Conservation (phyloP, 2,113 vertebrate species). For the Vanacampus margaritifer region DNA sequence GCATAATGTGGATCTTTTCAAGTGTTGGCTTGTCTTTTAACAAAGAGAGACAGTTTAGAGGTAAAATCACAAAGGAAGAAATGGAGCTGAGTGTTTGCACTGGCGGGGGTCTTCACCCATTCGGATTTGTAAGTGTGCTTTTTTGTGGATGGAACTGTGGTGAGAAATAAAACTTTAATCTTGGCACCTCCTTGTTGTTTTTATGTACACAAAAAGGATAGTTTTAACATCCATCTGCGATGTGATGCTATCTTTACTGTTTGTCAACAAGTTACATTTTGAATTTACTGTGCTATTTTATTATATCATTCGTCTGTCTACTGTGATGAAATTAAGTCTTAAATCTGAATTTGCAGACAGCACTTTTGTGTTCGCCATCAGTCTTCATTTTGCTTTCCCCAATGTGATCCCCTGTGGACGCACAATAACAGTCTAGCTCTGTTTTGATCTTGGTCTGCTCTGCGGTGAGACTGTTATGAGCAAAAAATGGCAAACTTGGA, state of each 20-base stretch:
- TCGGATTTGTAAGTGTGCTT: slow-evolving; percentile 10
- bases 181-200: background rate
- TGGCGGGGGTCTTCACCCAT: slow-evolving; percentile 25
- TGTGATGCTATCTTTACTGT: background rate
- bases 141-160: background rate
- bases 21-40: slow-evolving; percentile 7
- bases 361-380: background rate
- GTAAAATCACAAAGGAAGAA: slow-evolving; percentile 25
- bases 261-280: background rate
- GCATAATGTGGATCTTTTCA: background rate
- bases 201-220: background rate
- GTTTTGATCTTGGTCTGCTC: background rate
- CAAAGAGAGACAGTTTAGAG: slow-evolving; percentile 25
- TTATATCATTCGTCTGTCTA: background rate
- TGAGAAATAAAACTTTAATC: background rate
- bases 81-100: slow-evolving; percentile 35
- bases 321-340: background rate
- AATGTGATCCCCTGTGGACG: background rate
- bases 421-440: background rate
- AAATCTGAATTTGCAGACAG: background rate
- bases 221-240: background rate
- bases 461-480: background rate
- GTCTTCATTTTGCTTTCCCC: background rate
- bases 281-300: background rate
- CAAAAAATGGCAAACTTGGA: background rate